Evolutionary conservation across 2,797 vertebrate species (phyloP), one percentile per base, ranked within the genome.

Genomic region (Oryzias sinensis): DNA sequence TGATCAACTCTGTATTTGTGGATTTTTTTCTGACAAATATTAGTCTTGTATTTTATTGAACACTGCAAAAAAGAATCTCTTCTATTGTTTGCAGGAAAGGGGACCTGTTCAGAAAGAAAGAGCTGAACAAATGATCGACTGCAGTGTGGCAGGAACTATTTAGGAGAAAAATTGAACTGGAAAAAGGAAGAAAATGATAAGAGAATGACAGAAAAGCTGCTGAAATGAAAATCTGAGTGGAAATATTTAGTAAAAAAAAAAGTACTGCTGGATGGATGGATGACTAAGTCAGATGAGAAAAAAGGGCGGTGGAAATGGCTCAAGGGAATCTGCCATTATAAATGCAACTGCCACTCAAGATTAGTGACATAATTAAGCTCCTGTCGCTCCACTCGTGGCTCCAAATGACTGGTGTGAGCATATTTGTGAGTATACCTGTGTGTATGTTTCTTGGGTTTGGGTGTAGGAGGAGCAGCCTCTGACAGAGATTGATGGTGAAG

Each of bases 401-500:
- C 33, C 65, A 56, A 41, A 20, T 46, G 43, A 33, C 62, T 41
- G 61, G 58, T 62, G 41, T 65, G 66, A 17, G 53, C 14, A 6
- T 46, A 53, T 20, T 17, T 48, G 44, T 53, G 70, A 76, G 56
- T 17, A 22, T 22, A 33, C 63, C 42, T 14, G 48, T 47, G 70
- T 81, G 76, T 70, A 72, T 60, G 65, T 69, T 64, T 61, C 17
- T 43, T 52, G 65, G 2, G 58, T 76, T 49, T 49, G 76, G 13
- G 22, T 56, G 68, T 56, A 74, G 74, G 82, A 82, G 86, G 83
- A 69, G 78, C 33, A 57, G 68, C 45, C 47, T 46, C 59, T 81
- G 87, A 89, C 87, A 89, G 68, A 88, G 88, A 90, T 88, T 82
- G 87, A 90, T 90, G 86, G 75, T 49, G 69, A 82, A 79, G 76